These are phyloP conservation scores for Steatocranus sp. DNA, from an alignment of 2,797 vertebrate genomes.

Conservation along the genomic window DNA sequence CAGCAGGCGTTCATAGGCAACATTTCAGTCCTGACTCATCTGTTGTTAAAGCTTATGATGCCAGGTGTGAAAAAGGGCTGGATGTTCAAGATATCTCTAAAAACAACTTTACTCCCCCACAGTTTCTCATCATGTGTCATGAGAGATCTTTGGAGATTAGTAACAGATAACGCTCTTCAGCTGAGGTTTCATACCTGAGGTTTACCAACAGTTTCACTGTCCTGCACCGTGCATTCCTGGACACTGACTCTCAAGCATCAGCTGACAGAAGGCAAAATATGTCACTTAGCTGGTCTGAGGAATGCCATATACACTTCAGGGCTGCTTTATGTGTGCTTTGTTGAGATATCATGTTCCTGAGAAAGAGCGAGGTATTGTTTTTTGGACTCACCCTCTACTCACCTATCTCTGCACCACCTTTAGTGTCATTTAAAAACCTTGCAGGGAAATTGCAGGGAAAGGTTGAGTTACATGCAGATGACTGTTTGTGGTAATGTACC, in stretches of 20 bases:
- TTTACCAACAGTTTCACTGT: constrained; percentile 41
- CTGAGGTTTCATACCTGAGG: constrained; percentile 8
- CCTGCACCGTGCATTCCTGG: constrained; percentile 36
- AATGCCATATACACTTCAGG: background rate
- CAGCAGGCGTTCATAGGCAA: background rate
- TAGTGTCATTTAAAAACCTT: constrained; percentile 4
- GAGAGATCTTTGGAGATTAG: background rate
- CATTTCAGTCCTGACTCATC: background rate
- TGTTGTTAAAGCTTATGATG: background rate
- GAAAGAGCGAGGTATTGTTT: constrained; percentile 38
- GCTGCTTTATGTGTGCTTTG: background rate
- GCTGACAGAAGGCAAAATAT: constrained; percentile 43
- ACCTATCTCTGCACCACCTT: background rate
- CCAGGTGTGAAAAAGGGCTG: background rate
- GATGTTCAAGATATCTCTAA: background rate
- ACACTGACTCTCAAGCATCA: constrained; percentile 30
- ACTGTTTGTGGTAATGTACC: constrained; percentile 38
- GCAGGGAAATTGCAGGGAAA: constrained; percentile 16
- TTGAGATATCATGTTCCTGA: constrained; percentile 34
- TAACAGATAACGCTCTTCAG: background rate
- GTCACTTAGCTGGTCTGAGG: constrained; percentile 55
- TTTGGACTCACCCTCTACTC: background rate
- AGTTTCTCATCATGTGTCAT: constrained; percentile 1
- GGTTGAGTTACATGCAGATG: constrained; percentile 28
- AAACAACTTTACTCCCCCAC: background rate